phyloP scores from a whole-genome alignment of 2,797 vertebrate species.

The Sebastes kiyomatsui region DNA sequence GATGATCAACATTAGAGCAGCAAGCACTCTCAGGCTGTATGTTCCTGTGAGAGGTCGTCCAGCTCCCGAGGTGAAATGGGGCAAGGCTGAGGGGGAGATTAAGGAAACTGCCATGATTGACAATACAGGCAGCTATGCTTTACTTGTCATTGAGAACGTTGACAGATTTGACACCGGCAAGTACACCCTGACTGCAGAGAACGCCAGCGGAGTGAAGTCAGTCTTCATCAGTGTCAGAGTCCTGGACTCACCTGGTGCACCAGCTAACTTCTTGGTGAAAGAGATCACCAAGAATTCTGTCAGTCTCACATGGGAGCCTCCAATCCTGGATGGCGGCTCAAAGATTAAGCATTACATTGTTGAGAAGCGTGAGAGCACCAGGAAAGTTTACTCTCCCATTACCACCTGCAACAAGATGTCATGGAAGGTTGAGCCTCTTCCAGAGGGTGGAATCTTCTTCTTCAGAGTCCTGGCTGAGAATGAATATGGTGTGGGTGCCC shows the following conservation, averaged over 20 bases:
- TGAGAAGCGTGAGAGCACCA: conserved; percentile 97
- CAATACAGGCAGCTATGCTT: conserved; percentile 93
- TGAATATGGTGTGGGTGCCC: conserved; percentile 94
- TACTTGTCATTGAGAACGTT: conserved; percentile 95
- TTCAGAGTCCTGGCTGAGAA: conserved; percentile 97
- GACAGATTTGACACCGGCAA: conserved; percentile 97
- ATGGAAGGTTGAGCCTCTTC: conserved; percentile 94
- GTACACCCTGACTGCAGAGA: conserved; percentile 95
- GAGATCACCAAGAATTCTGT: conserved; percentile 95
- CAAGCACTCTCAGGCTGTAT: conserved; percentile 92
- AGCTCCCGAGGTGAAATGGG: conserved; percentile 97
- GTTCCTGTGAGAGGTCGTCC: conserved; percentile 96
- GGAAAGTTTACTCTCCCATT: conserved; percentile 94
- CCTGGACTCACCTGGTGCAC: conserved; percentile 94
- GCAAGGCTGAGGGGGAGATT: conserved; percentile 92
- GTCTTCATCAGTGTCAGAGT: conserved; percentile 97
- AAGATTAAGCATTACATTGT: conserved; percentile 98
- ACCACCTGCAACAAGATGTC: conserved; percentile 95
- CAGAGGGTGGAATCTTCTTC: conserved; percentile 94
- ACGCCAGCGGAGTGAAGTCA: conserved; percentile 94
- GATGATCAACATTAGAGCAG: conserved; percentile 94
- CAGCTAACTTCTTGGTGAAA: conserved; percentile 91
- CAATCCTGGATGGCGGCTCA: conserved; percentile 93
- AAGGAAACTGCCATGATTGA: conserved; percentile 94
- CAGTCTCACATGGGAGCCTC: conserved; percentile 96